Evolutionary conservation across 1,140 invertebrate genomes (phyloP).

Genomic region (Drosophila tristis): DNA sequence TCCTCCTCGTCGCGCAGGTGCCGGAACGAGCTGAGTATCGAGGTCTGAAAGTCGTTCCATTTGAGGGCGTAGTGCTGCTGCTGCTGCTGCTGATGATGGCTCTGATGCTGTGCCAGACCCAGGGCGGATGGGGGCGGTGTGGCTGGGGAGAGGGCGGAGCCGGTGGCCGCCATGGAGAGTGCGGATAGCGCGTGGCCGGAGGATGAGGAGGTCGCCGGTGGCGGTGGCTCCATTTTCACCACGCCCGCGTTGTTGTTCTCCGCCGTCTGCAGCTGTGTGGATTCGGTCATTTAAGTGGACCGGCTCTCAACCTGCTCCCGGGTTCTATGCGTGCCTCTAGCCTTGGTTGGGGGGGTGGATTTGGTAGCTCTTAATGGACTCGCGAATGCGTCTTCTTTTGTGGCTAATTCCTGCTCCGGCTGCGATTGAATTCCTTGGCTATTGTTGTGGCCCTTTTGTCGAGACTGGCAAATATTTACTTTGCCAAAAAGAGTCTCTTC

Average conservation of each 20-base stretch:
- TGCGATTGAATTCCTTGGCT: slow-evolving; percentile 36
- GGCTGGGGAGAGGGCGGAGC: slow-evolving; percentile 63
- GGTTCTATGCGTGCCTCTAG: slow-evolving; percentile 30
- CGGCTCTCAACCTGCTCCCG: background rate
- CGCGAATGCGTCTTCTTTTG: slow-evolving; percentile 53
- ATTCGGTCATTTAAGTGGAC: slow-evolving; percentile 83
- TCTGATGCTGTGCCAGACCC: slow-evolving; percentile 85
- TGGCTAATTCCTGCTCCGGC: slow-evolving; percentile 57
- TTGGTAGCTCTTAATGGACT: slow-evolving; percentile 64
- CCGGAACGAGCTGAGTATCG: slow-evolving; percentile 94
- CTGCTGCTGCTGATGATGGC: slow-evolving; percentile 69
- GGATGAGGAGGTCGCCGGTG: slow-evolving; percentile 70
- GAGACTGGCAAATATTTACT: slow-evolving; percentile 71
- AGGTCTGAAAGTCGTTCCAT: slow-evolving; percentile 97
- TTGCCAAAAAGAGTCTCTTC: slow-evolving; percentile 19
- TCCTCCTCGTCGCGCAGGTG: slow-evolving; percentile 93
- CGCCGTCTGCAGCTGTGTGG: slow-evolving; percentile 83
- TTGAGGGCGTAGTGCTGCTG: slow-evolving; percentile 94
- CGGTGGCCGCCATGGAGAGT: slow-evolving; percentile 63
- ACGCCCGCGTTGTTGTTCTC: slow-evolving; percentile 83
- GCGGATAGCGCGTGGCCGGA: slow-evolving; percentile 53
- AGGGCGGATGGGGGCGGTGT: slow-evolving; percentile 50
- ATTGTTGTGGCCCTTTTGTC: slow-evolving; percentile 30
- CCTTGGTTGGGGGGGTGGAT: background rate
- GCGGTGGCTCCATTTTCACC: slow-evolving; percentile 83